Evolutionary conservation across 2,888 invertebrate genomes (phyloP).

Genomic region (Coleophora flavipennella): DNA sequence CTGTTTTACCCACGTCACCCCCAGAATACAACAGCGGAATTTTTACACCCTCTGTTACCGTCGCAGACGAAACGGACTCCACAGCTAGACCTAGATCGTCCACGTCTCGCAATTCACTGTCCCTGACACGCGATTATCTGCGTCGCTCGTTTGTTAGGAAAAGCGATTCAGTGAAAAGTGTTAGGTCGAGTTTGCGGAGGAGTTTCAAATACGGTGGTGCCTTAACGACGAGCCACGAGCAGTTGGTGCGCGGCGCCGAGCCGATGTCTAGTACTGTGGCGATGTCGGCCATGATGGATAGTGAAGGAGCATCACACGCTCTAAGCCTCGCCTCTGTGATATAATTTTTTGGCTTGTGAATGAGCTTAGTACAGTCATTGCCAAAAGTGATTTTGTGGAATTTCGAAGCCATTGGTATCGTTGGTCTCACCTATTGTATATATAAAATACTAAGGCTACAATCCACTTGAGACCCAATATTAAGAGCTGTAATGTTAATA

Average conservation of each 20-base stretch:
- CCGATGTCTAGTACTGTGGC: constrained; percentile 70
- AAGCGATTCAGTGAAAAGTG: constrained; percentile 56
- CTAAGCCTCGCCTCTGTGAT: constrained; percentile 54
- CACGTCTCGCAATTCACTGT: constrained; percentile 42
- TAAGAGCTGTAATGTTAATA: too few species aligned
- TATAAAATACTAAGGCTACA: too few species aligned
- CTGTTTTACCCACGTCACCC: constrained; percentile 22
- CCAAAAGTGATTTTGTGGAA: not conserved
- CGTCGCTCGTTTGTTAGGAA: constrained; percentile 55
- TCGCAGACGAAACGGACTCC: constrained; percentile 47
- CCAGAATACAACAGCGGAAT: constrained; percentile 34
- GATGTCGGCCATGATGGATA: constrained; percentile 53
- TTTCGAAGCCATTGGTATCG: too few species aligned
- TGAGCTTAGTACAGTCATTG: not conserved
- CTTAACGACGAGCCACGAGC: constrained; percentile 69
- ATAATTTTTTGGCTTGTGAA: constrained; percentile 20
- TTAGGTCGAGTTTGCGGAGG: constrained; percentile 52
- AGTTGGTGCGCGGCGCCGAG: constrained; percentile 73
- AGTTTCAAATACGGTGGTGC: constrained; percentile 58
- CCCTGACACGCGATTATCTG: constrained; percentile 47
- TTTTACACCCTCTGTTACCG: constrained; percentile 36
- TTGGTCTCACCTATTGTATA: not conserved
- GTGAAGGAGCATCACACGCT: constrained; percentile 33
- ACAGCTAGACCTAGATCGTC: constrained; percentile 27
- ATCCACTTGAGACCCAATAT: too few species aligned